Conservation (phyloP, 2,797 vertebrate species). For the Lutjanus argentimaculatus region DNA sequence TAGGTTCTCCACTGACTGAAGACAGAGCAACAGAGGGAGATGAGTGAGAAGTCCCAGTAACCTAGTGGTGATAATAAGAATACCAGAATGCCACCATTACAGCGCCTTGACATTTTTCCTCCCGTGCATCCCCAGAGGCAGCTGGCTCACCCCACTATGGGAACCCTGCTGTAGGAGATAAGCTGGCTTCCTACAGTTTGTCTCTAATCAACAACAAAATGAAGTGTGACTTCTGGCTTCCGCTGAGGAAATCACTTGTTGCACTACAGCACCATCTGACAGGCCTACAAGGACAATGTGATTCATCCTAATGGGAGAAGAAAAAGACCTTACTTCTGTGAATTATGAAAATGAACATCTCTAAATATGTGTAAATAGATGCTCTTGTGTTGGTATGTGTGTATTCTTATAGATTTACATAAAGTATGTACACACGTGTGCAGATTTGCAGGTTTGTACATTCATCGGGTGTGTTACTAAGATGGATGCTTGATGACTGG, state of each 20-base stretch:
- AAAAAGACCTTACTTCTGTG: no score
- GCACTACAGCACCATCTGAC: no score
- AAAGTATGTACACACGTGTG: neutral
- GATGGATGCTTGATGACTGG: neutral
- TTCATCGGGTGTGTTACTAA: neutral
- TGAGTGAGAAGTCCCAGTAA: no score
- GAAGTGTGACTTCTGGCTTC: neutral
- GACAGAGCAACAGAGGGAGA: no score
- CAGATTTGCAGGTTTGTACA: neutral
- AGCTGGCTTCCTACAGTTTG: neutral
- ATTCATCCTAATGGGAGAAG: neutral
- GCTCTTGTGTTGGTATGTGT: neutral
- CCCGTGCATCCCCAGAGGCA: no score
- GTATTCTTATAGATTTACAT: neutral
- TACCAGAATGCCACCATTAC: no score
- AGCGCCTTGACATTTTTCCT: no score
- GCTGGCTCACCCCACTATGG: no score
- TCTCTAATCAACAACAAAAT: neutral
- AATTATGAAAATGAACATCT: no score
- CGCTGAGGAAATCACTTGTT: no score
- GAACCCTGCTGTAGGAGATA: neutral
- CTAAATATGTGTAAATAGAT: neutral
- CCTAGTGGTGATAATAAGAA: no score
- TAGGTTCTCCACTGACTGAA: no score
- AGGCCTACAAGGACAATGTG: neutral